phyloP scores from a whole-genome alignment of 2,888 invertebrate genomes.

The Cartodere bifasciata region DNA sequence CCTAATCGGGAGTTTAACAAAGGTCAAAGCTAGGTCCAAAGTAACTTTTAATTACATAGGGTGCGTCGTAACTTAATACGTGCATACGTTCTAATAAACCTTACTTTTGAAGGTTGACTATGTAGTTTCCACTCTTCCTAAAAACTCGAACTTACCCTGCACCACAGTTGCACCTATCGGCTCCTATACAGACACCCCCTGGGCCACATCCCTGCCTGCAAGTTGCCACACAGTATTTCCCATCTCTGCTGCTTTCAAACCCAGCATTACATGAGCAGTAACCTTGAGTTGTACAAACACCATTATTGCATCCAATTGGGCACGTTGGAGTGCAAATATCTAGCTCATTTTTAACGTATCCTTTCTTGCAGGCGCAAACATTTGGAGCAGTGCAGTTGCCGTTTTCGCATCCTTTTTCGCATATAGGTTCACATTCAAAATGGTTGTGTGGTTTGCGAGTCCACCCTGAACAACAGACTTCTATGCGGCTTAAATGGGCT shows the following conservation, averaged over 20 bases:
- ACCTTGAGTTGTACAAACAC: constrained; percentile 45
- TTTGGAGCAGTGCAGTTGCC: constrained; percentile 54
- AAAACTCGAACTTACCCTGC: constrained; percentile 38
- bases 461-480: constrained; percentile 62
- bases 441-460: constrained; percentile 44
- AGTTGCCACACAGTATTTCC: constrained; percentile 47
- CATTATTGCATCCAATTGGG: constrained; percentile 55
- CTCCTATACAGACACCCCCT: constrained; percentile 42
- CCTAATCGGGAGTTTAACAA: no score
- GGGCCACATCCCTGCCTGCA: constrained; percentile 42
- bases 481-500: constrained; percentile 48
- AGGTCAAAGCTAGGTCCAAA: no score
- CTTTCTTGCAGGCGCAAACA: constrained; percentile 49
- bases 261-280: constrained; percentile 52
- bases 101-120: no score
- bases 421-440: constrained; percentile 47
- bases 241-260: constrained; percentile 41
- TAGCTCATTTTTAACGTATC: constrained; percentile 43
- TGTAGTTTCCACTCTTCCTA: no score
- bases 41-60: no score
- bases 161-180: constrained; percentile 47
- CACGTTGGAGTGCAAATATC: constrained; percentile 49
- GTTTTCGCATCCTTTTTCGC: constrained; percentile 53
- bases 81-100: no score
- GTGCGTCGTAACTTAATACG: no score